phyloP scores from a whole-genome alignment of 2,113 vertebrate species.

The Sprattus sprattus region DNA sequence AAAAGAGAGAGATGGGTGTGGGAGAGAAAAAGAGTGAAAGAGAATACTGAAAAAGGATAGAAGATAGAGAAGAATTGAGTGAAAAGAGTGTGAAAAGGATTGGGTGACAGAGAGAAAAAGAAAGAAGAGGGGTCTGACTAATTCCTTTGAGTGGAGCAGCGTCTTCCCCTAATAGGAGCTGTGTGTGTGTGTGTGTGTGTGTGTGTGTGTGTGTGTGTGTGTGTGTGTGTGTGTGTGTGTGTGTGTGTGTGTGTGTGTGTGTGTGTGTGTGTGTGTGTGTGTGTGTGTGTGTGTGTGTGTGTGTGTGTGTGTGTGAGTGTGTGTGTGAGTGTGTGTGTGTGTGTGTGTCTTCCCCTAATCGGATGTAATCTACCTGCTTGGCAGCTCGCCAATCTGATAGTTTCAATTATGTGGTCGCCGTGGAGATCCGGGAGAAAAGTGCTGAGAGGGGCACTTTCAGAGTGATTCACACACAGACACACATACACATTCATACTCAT shows the following conservation, averaged over 20 bases:
- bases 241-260: too few relatives aligned
- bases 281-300: too few relatives aligned
- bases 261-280: too few relatives aligned
- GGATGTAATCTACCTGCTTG: slow-evolving; percentile 79
- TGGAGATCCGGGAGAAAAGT: slow-evolving; percentile 60
- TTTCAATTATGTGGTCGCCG: slow-evolving; percentile 72
- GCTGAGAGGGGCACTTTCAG: slow-evolving; percentile 72
- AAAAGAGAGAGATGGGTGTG: too few relatives aligned
- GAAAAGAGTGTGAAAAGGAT: neutral
- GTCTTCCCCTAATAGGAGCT: slow-evolving; percentile 29
- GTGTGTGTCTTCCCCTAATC: slow-evolving; percentile 58
- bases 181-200: too few relatives aligned
- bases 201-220: too few relatives aligned
- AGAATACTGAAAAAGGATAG: neutral
- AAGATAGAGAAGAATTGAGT: neutral
- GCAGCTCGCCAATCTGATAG: slow-evolving; percentile 68
- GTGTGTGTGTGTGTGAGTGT: too few relatives aligned
- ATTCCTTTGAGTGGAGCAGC: slow-evolving; percentile 59
- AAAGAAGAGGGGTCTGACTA: slow-evolving; percentile 33
- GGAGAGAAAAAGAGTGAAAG: too few relatives aligned
- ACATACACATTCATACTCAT: too few relatives aligned
- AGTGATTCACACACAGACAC: too few relatives aligned
- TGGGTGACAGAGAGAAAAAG: neutral
- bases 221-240: too few relatives aligned
- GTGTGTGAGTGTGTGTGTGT: too few relatives aligned